Base-by-base conservation (phyloP, 2,888 invertebrate genomes). In the Caenorhabditis afra region DNA sequence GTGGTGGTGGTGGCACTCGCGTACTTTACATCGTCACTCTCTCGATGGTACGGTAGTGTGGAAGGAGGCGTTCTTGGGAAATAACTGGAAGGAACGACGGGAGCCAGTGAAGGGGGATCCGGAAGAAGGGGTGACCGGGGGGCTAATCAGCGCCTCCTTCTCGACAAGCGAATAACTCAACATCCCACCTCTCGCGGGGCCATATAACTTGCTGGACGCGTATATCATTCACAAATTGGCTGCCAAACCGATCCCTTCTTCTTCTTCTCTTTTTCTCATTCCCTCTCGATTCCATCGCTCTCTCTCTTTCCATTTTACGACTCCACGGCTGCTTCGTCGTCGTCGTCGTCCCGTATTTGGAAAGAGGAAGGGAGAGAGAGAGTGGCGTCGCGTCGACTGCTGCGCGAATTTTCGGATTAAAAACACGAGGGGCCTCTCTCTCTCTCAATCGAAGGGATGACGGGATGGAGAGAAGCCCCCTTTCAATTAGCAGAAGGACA, bases 351-450 rank as follows among this genome's bases (percentile, higher is more conserved):
- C 44, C 65, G 65, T 65, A 53, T 64, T 65, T 65, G 65, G 65
- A 55, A 37, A 55, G 55, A 55, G 65, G 37, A 37, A 55, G 55
- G 37, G 37, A 14, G 35, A 45, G 22, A 39, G 41, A 41, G 41
- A 41, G 41, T 50, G 62, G 55, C 58, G 50, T 55, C 50, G 22
- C 44, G 45, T 12, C 44, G 65, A 39, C 52, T 65, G 57, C 64
- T 62, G 45, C 37, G 61, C 47, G 41, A 71, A 71, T 71, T 71
- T 71, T 71, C 71, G 71, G 71, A 71, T 71, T 71, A 71, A 71
- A 71, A 71, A 71, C 71, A 71, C 22, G 53, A 53, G 20, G 35
- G 20, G 10, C 37, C 12, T 16, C 22, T 14, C 22, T 11, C 22
- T 20, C 12, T 16, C 22, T 14, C 22, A 20, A 50, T 20, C 4